Base-by-base conservation (phyloP, 1,140 invertebrate genomes). In the Drosophila sturtevanti region DNA sequence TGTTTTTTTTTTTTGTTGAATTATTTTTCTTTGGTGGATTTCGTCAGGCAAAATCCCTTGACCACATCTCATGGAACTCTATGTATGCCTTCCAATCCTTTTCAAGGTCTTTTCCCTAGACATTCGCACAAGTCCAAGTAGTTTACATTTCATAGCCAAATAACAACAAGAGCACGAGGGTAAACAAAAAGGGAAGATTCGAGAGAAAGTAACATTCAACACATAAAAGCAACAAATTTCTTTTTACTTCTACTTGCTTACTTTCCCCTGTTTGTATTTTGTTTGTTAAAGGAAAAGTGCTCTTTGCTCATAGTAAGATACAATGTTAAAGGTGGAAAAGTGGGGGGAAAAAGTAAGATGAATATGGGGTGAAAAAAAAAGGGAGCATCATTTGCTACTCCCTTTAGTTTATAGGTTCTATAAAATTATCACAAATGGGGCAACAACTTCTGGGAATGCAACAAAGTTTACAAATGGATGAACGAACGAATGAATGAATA, bases 361-460 rank as follows among this genome's bases (percentile, higher is more conserved):
- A 21, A 38, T 10, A 21, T 38, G 22, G 27, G 38, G 1, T 21
- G 51, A 34, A 58, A 56, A 63, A 65, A 86, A 71, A 76, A 59
- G 51, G 60, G 41, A 56, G 55, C 73, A 77, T 81, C 67, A 80
- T 81, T 68, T 48, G 76, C 67, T 76, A 69, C 54, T 34, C 54
- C 27, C 69, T 77, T 85, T 70, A 72, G 81, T 70, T 77, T 54
- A 86, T 77, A 70, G 68, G 66, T 71, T 77, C 81, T 84, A 84
- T 85, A 86, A 85, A 86, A 85, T 86, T 81, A 85, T 74, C 81
- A 65, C 72, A 75, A 85, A 85, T 73, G 68, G 31, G 68, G 37
- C 63, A 21, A 58, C 41, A 48, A 16, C 68, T 61, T 10, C 35
- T 55, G 21, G 18, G 55, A 58, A 69, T 68, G 81, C 81, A 86